These are phyloP conservation scores for Ictalurus punctatus DNA, from an alignment of 2,113 vertebrate species.

Conservation along the genomic window DNA sequence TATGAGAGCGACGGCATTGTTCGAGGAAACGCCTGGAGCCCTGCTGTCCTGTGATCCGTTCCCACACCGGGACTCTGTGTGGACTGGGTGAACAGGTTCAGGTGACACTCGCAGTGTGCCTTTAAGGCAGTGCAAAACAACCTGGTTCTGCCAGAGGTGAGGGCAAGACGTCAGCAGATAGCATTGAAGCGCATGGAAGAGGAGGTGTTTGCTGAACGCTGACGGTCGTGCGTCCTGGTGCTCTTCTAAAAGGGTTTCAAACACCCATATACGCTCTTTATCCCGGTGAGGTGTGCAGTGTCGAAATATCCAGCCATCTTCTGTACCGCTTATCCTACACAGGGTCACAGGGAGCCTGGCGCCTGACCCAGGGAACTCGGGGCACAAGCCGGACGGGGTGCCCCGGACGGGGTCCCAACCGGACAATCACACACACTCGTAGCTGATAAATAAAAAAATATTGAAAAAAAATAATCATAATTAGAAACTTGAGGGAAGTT, in stretches of 20 bases:
- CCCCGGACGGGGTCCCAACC: too few relatives aligned
- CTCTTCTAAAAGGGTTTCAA: neutral
- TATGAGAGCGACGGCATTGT: neutral
- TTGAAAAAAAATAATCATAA: too few relatives aligned
- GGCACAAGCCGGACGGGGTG: too few relatives aligned
- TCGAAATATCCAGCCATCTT: too few relatives aligned
- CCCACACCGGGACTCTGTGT: conserved; percentile 3
- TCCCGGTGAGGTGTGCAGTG: neutral
- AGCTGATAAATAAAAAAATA: neutral
- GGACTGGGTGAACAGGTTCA: conserved; percentile 21
- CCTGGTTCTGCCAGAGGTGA: neutral
- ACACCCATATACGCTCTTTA: neutral
- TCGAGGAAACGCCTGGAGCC: neutral
- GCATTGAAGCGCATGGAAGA: neutral
- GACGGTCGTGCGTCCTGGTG: neutral
- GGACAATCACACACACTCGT: too few relatives aligned
- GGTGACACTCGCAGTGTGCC: neutral
- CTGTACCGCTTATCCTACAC: too few relatives aligned
- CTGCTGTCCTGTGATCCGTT: conserved; percentile 2
- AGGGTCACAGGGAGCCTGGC: too few relatives aligned
- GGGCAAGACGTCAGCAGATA: neutral
- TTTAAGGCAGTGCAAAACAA: neutral
- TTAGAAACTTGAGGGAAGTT: too few relatives aligned
- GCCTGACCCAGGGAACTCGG: too few relatives aligned
- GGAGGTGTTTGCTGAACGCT: neutral